Base-by-base conservation (phyloP, 1,140 invertebrate species). In the Chionoecetes opilio region DNA sequence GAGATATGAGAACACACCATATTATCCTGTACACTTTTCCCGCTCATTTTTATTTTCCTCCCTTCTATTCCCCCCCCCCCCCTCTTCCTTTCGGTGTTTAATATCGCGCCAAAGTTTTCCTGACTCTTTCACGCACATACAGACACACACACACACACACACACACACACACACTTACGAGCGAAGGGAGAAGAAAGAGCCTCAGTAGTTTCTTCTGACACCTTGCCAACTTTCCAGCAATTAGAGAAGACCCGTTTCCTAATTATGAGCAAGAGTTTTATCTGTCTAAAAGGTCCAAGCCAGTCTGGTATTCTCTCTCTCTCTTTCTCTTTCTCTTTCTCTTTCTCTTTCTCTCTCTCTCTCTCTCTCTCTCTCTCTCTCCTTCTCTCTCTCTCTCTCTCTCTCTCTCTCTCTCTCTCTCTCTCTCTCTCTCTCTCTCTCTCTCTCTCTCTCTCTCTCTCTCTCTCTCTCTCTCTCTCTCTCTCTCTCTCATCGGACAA, bases 381-480 rank as follows among this genome's bases (percentile, higher is more conserved):
- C 63, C n/a, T 26, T 75, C 63, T 75, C 63, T 75, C 63, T 75
- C 63, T 75, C 63, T 75, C 63, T 75, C 63, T 53, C 46, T 41
- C 38, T 41, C 38, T 41, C 38, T 41, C 38, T 41, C 38, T 11
- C 21, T 14, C 46, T 14, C 46, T 14, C 46, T 14, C 11, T 75
- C 63, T 75, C 63, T 75, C 63, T 75, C 63, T 75, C 63, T 75
- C 63, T 75, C 63, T 75, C 63, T 75, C 63, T 75, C 63, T 75
- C 63, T 75, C 63, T 75, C 63, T 75, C 63, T 75, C 63, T 75
- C 63, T 75, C 63, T 75, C 63, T 75, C 63, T 75, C 63, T 75
- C 63, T 75, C 63, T 75, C 63, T 53, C 46, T 41, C 38, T 41
- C 38, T 41, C 38, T 41, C 38, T 41, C 38, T 11, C 21, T 14